Evolutionary conservation across 2,888 invertebrate species (phyloP).

Genomic region (Unio pictorum): DNA sequence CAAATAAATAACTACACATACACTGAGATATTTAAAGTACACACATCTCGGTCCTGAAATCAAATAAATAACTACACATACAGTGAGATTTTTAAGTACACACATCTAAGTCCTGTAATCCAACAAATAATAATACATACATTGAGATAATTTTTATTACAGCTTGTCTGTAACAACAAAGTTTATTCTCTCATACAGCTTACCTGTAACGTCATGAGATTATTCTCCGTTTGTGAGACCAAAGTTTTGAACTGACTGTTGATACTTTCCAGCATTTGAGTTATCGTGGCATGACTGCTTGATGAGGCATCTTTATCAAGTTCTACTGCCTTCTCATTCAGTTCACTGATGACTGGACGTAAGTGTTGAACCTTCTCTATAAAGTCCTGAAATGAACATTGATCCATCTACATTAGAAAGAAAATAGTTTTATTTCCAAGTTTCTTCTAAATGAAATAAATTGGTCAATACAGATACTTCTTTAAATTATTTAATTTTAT

Average conservation of each 20-base stretch:
- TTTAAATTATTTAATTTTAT: too few relatives aligned
- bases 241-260: constrained; percentile 56
- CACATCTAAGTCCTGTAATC: too few relatives aligned
- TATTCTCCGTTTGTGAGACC: constrained; percentile 47
- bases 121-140: too few relatives aligned
- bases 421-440: too few relatives aligned
- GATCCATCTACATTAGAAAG: too few relatives aligned
- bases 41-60: too few relatives aligned
- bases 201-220: constrained; percentile 55
- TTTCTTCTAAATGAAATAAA: too few relatives aligned
- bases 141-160: background rate
- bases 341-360: constrained; percentile 84
- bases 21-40: too few relatives aligned
- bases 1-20: too few relatives aligned
- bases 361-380: constrained; percentile 79
- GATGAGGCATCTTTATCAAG: constrained; percentile 80
- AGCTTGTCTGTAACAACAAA: background rate
- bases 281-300: constrained; percentile 56
- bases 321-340: constrained; percentile 86
- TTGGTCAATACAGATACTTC: too few relatives aligned
- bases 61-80: too few relatives aligned
- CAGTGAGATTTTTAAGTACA: too few relatives aligned
- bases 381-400: constrained; percentile 43
- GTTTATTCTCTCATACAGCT: constrained; percentile 3
- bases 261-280: constrained; percentile 42